Evolutionary conservation across 2,888 invertebrate species (phyloP), one percentile per base, ranked within the genome.

Genomic region (Gymnoscelis rufifasciata): DNA sequence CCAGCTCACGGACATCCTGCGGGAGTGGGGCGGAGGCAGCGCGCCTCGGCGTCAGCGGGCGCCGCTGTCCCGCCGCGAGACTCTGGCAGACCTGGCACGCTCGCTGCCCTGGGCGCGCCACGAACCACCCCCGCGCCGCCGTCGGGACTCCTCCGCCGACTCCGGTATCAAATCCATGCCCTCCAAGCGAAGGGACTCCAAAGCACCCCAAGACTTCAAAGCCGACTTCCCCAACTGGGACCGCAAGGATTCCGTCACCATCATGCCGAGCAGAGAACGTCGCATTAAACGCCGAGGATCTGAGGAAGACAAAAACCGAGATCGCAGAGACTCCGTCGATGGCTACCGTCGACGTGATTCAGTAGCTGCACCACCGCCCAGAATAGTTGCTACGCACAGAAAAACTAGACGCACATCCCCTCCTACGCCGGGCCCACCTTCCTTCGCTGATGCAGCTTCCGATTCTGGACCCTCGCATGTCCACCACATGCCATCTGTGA

Each of bases 101-200:
- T 95, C 94, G 28, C 77, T 96, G 42, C 95, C 95, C 0, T 96
- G 95, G 95, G 92, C 93, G 10, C 91, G 94, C 15, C 87, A 89
- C 65, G 82, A 87, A 44, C 89, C 89, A 4, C 90, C 90, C 0
- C 88, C 88, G 1, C 89, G 94, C 26, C 95, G 95, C 67, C 90
- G 96, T n/a, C 90, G 96, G 39, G 96, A 96, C 71, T 95, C 95
- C 14, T 95, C 95, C 47, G 95, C 95, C 35, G 96, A 96, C 76
- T 94, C 95, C 0, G 95, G 95, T 38, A 93, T 95, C 56, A 92
- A 94, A 68, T 93, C 93, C 15, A 92, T 92, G 71, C 91, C 92
- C 42, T 93, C 93, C 2, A 91, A 90, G 59, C 90, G 94, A 8
- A 89, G 94, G 7, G 94, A 94, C 61, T 94, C 94, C 8, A 92